Evolutionary conservation across 2,888 invertebrate species (phyloP).

Genomic region (Drosophila diplacantha): DNA sequence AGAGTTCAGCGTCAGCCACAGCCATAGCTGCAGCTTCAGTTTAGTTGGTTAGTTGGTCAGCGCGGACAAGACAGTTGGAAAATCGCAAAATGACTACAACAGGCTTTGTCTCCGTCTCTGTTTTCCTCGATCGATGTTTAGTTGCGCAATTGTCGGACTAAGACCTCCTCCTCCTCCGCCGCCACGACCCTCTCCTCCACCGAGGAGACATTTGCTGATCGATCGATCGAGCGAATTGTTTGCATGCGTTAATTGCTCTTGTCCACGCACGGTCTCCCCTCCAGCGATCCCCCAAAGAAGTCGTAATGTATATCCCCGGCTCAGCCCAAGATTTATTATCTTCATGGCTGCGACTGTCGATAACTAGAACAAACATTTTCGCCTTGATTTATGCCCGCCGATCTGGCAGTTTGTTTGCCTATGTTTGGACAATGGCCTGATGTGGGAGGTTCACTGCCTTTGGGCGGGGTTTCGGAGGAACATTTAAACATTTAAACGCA

Average conservation of each 20-base stretch:
- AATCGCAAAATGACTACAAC: constrained; percentile 35
- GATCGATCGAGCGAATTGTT: constrained; percentile 53
- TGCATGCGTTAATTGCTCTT: constrained; percentile 64
- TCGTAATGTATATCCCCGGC: constrained; percentile 20
- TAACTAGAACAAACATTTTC: constrained; percentile 63
- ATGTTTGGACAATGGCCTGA: constrained; percentile 66
- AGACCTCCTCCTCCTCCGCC: constrained; percentile 6
- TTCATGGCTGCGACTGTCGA: constrained; percentile 26
- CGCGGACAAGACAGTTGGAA: constrained; percentile 44
- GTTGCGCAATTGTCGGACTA: constrained; percentile 24
- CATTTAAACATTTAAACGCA: constrained; percentile 59
- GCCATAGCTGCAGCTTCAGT: constrained; percentile 12
- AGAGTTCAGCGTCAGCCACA: constrained; percentile 8
- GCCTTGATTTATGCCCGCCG: constrained; percentile 65
- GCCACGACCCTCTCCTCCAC: neutral
- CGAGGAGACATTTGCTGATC: constrained; percentile 27
- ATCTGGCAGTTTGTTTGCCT: constrained; percentile 53
- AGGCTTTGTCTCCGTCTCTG: constrained; percentile 34
- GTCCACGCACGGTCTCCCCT: constrained; percentile 56
- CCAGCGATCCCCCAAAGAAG: constrained; percentile 7
- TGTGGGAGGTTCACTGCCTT: constrained; percentile 10
- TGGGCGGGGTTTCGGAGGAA: constrained; percentile 9
- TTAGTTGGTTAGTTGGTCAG: constrained; percentile 72
- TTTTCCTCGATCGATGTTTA: constrained; percentile 20
- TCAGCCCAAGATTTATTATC: constrained; percentile 38